phyloP scores from a whole-genome alignment of 2,888 invertebrate species.

The Tortrix viridana region DNA sequence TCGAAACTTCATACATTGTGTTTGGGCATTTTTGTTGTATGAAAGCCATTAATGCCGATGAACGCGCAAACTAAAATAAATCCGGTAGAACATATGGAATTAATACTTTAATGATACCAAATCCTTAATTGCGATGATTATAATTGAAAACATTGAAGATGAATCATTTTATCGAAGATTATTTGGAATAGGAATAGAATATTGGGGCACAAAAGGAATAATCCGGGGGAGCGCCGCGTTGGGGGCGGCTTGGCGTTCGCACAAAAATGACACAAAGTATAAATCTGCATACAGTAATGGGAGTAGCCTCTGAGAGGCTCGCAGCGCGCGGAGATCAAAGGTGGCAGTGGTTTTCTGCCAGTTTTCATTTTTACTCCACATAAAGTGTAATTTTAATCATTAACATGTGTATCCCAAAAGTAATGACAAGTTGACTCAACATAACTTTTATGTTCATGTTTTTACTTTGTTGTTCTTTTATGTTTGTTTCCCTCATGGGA shows the following conservation, averaged over 20 bases:
- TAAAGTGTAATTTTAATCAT: neutral
- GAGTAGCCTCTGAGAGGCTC: slow-evolving; percentile 73
- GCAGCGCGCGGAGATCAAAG: slow-evolving; percentile 70
- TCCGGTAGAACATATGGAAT: too few species aligned
- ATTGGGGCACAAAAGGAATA: slow-evolving; percentile 29
- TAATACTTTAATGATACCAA: too few species aligned
- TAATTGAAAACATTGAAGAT: slow-evolving; percentile 4
- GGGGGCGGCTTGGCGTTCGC: slow-evolving; percentile 58
- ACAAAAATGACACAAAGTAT: slow-evolving; percentile 82
- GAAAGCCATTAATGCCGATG: too few species aligned
- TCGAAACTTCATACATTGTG: too few species aligned
- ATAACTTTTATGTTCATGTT: too few species aligned
- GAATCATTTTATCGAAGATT: slow-evolving; percentile 14
- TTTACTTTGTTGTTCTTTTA: too few species aligned
- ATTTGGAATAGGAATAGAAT: slow-evolving; percentile 16
- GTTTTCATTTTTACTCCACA: slow-evolving; percentile 40
- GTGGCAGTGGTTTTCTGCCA: slow-evolving; percentile 58
- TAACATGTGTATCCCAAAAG: too few species aligned
- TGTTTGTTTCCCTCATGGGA: too few species aligned
- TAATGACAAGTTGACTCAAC: too few species aligned
- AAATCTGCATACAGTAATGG: slow-evolving; percentile 81
- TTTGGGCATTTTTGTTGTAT: too few species aligned
- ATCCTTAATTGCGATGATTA: too few species aligned
- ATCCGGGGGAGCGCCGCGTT: slow-evolving; percentile 40
- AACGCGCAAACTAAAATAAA: too few species aligned